Percentiles rank a stretch among this genome's conserved stretches.
Evolutionary conservation across 2,888 invertebrate species (phyloP).

Genomic region (Lepidochitona cinerea): DNA sequence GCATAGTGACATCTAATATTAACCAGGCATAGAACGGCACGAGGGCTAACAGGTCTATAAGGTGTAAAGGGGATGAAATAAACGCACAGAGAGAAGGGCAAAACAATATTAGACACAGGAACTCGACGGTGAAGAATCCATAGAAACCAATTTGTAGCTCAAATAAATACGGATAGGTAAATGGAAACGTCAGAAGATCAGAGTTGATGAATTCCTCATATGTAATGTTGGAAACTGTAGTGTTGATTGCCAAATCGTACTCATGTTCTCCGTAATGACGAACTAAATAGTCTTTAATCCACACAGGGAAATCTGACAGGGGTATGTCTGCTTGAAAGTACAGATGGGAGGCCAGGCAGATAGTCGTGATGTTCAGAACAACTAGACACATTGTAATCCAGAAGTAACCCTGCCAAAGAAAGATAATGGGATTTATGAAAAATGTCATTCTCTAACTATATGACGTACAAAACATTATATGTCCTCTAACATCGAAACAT

Average conservation of each 20-base stretch:
- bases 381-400: neutral
- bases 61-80: slow-evolving; percentile 19
- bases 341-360: neutral
- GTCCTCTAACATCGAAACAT: too few relatives aligned
- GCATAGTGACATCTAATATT: neutral
- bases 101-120: neutral
- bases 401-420: neutral
- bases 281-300: neutral
- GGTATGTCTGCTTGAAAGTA: neutral
- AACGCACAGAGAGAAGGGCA: slow-evolving; percentile 10
- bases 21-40: slow-evolving; percentile 24
- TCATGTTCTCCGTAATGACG: neutral
- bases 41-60: slow-evolving; percentile 26
- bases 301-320: neutral
- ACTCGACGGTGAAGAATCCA: neutral
- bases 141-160: neutral
- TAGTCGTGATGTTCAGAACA: neutral
- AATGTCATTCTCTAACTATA: too few relatives aligned
- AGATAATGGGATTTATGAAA: too few relatives aligned
- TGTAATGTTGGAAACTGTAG: neutral
- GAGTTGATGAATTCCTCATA: neutral
- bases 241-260: neutral
- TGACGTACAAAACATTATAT: too few relatives aligned
- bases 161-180: neutral
- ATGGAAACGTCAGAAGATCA: neutral